phyloP scores from a whole-genome alignment of 2,797 vertebrate genomes.

The Anguilla obscura region DNA sequence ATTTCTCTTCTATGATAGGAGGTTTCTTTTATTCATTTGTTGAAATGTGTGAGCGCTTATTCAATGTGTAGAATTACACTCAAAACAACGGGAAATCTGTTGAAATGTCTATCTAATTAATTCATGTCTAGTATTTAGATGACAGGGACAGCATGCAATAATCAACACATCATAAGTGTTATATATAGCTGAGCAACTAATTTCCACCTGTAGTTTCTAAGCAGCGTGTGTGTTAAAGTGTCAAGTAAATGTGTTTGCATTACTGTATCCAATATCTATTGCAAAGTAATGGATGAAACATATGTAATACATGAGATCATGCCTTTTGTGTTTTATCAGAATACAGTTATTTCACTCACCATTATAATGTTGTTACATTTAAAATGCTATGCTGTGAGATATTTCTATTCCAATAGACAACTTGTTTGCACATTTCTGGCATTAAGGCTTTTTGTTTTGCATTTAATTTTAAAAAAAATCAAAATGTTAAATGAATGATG shows the following conservation, averaged over 20 bases:
- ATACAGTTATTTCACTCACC: too few species aligned
- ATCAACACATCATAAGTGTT: neutral
- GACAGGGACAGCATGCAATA: neutral
- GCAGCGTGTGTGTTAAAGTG: neutral
- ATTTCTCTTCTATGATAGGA: too few species aligned
- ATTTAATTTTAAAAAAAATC: neutral
- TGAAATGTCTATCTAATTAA: neutral
- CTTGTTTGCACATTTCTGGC: neutral
- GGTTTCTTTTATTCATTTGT: neutral
- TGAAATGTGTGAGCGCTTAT: neutral
- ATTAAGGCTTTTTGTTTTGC: neutral
- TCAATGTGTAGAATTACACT: constrained; percentile 17
- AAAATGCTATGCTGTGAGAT: too few species aligned
- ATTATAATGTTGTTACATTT: too few species aligned
- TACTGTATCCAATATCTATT: neutral
- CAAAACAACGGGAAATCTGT: constrained; percentile 26
- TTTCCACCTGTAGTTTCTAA: neutral
- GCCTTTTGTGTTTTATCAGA: too few species aligned
- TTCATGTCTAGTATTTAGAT: neutral
- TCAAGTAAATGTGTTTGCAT: neutral
- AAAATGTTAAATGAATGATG: too few species aligned
- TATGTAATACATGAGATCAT: neutral
- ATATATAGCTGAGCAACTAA: neutral
- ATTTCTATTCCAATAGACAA: too few species aligned
- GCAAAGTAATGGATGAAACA: neutral